These are phyloP conservation scores for Scotopteryx bipunctaria DNA, from an alignment of 2,888 invertebrate genomes.

Conservation along the genomic window DNA sequence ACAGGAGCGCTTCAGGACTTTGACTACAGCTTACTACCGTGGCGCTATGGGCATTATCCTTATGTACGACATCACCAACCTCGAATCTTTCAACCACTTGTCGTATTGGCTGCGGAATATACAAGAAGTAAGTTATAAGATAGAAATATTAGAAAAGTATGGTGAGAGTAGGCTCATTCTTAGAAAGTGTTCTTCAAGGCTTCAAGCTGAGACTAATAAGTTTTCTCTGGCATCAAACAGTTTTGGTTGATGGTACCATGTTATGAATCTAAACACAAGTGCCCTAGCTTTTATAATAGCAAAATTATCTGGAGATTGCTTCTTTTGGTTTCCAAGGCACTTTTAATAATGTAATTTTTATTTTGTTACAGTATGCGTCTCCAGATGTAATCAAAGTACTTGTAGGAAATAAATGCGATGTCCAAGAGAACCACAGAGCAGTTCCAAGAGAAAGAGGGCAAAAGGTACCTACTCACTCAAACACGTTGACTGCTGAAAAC, in stretches of 20 bases:
- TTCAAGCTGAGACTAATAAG: too few species aligned
- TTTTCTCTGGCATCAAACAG: too few species aligned
- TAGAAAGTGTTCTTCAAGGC: too few species aligned
- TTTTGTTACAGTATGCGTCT: slow-evolving; percentile 88
- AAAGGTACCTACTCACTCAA: slow-evolving; percentile 86
- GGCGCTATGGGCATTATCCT: slow-evolving; percentile 96
- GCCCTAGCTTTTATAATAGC: too few species aligned
- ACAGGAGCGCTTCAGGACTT: slow-evolving; percentile 88
- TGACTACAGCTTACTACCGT: slow-evolving; percentile 94
- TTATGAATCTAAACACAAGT: too few species aligned
- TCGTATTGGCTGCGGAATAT: slow-evolving; percentile 96
- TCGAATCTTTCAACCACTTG: slow-evolving; percentile 95
- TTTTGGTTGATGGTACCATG: too few species aligned
- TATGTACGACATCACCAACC: slow-evolving; percentile 95
- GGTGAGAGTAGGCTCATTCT: too few species aligned
- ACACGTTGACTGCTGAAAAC: too few species aligned
- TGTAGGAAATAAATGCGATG: slow-evolving; percentile 94
- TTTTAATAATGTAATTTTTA: too few species aligned
- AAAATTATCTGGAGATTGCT: neutral
- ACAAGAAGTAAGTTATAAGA: slow-evolving; percentile 87
- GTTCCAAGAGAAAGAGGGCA: slow-evolving; percentile 91
- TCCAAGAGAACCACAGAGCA: slow-evolving; percentile 87
- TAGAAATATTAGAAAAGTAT: too few species aligned
- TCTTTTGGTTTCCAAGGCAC: too few species aligned
- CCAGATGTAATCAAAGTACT: slow-evolving; percentile 93